These are phyloP conservation scores for Drosophila truncata DNA, from an alignment of 1,140 invertebrate genomes.

Conservation along the genomic window DNA sequence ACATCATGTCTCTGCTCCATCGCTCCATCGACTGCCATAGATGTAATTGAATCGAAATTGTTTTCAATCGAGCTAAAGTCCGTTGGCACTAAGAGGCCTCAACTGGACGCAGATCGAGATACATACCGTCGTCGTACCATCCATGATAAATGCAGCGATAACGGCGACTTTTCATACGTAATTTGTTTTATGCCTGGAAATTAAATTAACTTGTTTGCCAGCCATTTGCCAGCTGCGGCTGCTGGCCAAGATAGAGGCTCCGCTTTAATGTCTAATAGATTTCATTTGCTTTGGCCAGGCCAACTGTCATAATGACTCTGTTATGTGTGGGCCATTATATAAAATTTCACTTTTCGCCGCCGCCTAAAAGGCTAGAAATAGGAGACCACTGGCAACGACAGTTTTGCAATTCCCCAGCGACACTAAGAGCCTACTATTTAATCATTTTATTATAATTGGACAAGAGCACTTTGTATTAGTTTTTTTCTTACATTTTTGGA, in stretches of 20 bases:
- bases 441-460: background rate
- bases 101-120: slow-evolving; percentile 13
- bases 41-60: slow-evolving; percentile 69
- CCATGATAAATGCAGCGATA: slow-evolving; percentile 69
- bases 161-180: slow-evolving; percentile 78
- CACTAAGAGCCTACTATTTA: slow-evolving; percentile 33
- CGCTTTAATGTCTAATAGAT: slow-evolving; percentile 71
- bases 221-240: slow-evolving; percentile 41
- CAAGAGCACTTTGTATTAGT: background rate
- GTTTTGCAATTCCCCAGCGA: slow-evolving; percentile 53
- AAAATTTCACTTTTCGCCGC: slow-evolving; percentile 76
- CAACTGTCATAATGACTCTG: slow-evolving; percentile 78
- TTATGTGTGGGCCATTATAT: slow-evolving; percentile 74
- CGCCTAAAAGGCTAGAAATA: slow-evolving; percentile 56
- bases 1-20: slow-evolving; percentile 50
- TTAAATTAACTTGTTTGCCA: slow-evolving; percentile 80
- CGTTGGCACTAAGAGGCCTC: slow-evolving; percentile 45
- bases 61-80: slow-evolving; percentile 49
- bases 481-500: background rate
- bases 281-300: slow-evolving; percentile 66
- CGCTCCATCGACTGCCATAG: slow-evolving; percentile 37
- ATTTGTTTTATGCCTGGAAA: slow-evolving; percentile 81
- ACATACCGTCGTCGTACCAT: slow-evolving; percentile 7
- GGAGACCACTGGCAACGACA: slow-evolving; percentile 25
- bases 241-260: slow-evolving; percentile 37